A percentile compares a stretch with the other conserved stretches of the same genome.
phyloP scores from a whole-genome alignment of 2,888 invertebrate genomes.

The Leptarthrus brevirostris region DNA sequence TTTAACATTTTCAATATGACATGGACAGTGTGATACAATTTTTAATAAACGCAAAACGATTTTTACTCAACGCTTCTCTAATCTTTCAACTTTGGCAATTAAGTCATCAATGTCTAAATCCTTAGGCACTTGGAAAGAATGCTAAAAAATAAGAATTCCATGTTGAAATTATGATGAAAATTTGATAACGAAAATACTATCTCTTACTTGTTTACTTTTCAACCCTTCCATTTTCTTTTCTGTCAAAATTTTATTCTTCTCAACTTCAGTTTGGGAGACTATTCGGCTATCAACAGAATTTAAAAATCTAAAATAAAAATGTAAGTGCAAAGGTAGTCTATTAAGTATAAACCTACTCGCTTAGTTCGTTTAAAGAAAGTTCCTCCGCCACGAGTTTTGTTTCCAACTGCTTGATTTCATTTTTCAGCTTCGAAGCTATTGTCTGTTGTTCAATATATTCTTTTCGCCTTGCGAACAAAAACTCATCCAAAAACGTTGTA shows the following conservation, averaged over 20 bases:
- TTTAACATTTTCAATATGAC: slow-evolving; percentile 12
- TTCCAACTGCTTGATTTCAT: neutral
- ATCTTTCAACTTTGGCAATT: slow-evolving; percentile 2
- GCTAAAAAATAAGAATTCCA: neutral
- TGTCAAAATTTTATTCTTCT: slow-evolving; percentile 11
- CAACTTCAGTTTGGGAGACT: neutral
- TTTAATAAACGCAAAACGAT: too few relatives aligned
- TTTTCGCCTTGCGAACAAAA: neutral
- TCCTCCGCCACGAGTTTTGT: neutral
- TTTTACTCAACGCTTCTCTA: too few relatives aligned
- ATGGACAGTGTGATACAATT: too few relatives aligned
- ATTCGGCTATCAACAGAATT: neutral
- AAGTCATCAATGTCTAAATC: neutral
- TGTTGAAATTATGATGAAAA: too few relatives aligned
- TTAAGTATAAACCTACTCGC: neutral
- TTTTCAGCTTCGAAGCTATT: neutral
- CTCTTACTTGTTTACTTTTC: neutral
- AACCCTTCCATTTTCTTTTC: neutral
- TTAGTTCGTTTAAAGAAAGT: neutral
- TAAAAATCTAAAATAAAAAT: neutral
- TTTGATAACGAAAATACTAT: too few relatives aligned
- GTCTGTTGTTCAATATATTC: neutral
- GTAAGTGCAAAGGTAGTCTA: too few relatives aligned
- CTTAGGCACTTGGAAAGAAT: neutral
- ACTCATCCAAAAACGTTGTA: neutral